Evolutionary conservation across 2,113 vertebrate genomes (phyloP).

Genomic region (Mus pahari): DNA sequence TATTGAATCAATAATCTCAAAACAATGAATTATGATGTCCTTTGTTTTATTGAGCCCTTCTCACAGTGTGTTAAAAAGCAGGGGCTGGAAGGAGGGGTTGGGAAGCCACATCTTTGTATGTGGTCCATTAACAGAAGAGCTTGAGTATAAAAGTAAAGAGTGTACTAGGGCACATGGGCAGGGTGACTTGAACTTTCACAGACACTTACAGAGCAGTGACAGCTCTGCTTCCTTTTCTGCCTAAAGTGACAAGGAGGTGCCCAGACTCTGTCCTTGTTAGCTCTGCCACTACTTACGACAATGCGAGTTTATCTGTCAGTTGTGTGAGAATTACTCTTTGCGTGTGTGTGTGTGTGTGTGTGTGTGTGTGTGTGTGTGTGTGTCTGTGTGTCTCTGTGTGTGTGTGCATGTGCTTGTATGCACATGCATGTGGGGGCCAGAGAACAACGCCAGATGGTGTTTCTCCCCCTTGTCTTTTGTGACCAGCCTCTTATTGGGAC

Average conservation of each 20-base stretch:
- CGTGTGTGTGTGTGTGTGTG: too few relatives aligned
- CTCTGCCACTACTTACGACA: background rate
- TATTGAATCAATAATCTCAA: constrained; percentile 87
- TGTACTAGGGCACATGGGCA: background rate
- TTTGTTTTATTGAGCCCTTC: constrained; percentile 86
- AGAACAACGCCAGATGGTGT: background rate
- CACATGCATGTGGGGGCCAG: background rate
- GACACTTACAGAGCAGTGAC: constrained; percentile 51
- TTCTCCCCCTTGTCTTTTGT: background rate
- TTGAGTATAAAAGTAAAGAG: constrained; percentile 75
- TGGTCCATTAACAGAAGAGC: constrained; percentile 77
- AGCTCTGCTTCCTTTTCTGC: constrained; percentile 1
- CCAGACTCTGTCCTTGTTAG: constrained; percentile 54
- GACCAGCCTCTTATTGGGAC: background rate
- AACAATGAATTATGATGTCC: constrained; percentile 87
- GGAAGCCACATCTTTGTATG: constrained; percentile 78
- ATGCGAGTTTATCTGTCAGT: constrained; percentile 21
- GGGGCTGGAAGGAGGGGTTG: constrained; percentile 53
- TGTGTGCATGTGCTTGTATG: background rate
- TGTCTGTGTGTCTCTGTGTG: too few relatives aligned
- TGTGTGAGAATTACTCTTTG: constrained; percentile 8
- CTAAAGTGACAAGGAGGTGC: constrained; percentile 50
- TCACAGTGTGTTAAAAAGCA: constrained; percentile 78
- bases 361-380: too few relatives aligned
- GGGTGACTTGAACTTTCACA: constrained; percentile 38